Conservation (phyloP, 2,888 invertebrate genomes). For the Adela reaumurella region DNA sequence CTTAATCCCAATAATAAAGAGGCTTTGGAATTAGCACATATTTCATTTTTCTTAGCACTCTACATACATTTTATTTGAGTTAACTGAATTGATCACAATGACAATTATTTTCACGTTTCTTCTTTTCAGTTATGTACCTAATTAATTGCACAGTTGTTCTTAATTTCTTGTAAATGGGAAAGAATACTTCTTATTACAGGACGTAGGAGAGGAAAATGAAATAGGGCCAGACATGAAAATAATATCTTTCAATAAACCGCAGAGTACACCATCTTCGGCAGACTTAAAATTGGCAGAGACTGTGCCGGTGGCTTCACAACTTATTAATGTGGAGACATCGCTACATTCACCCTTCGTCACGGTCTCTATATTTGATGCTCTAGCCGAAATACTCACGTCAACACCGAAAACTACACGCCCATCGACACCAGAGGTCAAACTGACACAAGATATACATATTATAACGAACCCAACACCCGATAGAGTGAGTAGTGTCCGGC, state of each 20-base stretch:
- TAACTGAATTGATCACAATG: neutral
- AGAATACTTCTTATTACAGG: constrained; percentile 56
- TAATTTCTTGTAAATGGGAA: constrained; percentile 37
- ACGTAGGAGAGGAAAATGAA: constrained; percentile 52
- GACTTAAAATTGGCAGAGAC: constrained; percentile 49
- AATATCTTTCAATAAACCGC: constrained; percentile 49
- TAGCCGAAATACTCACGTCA: constrained; percentile 55
- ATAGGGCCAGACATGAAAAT: constrained; percentile 51
- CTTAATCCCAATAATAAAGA: constrained; percentile 43
- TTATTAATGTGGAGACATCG: constrained; percentile 55
- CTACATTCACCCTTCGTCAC: constrained; percentile 56
- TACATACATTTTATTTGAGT: too few species aligned
- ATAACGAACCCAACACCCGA: constrained; percentile 39
- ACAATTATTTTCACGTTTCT: neutral
- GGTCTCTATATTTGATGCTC: constrained; percentile 57
- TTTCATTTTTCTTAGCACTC: neutral
- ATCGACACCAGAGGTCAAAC: constrained; percentile 38
- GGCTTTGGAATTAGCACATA: constrained; percentile 45
- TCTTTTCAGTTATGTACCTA: too few species aligned
- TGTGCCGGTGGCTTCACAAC: constrained; percentile 40
- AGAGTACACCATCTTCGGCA: constrained; percentile 45
- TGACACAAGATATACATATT: constrained; percentile 31
- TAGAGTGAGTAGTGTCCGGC: constrained; percentile 48
- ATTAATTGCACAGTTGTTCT: constrained; percentile 13
- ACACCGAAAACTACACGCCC: constrained; percentile 46